Conservation (phyloP, 2,888 invertebrate species). For the Heteromurus nitidus region DNA sequence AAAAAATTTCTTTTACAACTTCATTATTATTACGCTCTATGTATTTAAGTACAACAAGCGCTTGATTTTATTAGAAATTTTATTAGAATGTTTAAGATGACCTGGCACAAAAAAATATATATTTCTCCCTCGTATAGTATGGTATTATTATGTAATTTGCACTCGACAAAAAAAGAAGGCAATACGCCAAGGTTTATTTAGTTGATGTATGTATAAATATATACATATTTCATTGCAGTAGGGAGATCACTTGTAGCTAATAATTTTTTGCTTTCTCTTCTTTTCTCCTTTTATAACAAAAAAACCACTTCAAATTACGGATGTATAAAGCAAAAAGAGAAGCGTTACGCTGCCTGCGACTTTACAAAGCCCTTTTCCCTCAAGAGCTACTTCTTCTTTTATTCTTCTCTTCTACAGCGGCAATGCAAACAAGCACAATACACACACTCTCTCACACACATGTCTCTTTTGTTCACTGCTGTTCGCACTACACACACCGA, state of each 20-base stretch:
- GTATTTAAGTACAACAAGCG: neutral
- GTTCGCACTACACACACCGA: conserved; percentile 1
- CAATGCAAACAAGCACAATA: neutral
- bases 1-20: conserved; percentile 1
- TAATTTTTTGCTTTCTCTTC: neutral
- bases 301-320: too few relatives aligned
- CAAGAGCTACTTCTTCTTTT: neutral
- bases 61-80: neutral
- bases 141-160: too few relatives aligned
- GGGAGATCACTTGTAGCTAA: neutral
- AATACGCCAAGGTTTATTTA: conserved; percentile 14
- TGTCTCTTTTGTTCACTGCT: neutral
- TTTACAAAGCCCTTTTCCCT: neutral
- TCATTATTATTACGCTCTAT: neutral
- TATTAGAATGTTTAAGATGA: neutral
- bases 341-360: too few relatives aligned
- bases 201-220: too few relatives aligned
- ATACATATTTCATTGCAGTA: too few relatives aligned
- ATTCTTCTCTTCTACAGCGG: neutral
- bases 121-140: neutral
- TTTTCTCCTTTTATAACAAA: too few relatives aligned
- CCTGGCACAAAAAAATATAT: conserved; percentile 18
- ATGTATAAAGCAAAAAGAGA: too few relatives aligned
- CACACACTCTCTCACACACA: neutral
- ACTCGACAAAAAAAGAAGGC: conserved; percentile 4